These are phyloP conservation scores for Epinephelus coioides DNA, from an alignment of 2,797 vertebrate genomes.

Conservation along the genomic window DNA sequence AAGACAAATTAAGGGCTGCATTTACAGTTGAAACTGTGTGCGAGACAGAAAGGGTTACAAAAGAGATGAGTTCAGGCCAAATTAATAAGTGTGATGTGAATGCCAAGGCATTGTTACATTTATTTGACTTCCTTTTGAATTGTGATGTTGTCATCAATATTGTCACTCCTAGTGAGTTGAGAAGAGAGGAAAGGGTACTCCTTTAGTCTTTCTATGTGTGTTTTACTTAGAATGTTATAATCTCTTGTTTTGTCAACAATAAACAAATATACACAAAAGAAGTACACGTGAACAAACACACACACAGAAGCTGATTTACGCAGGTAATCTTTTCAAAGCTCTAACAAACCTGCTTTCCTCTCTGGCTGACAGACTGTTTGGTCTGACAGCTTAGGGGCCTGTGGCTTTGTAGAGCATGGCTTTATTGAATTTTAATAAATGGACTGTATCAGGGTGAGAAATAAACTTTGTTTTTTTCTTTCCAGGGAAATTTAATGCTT, in stretches of 20 bases:
- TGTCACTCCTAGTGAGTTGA: neutral
- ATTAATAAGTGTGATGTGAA: slow-evolving; percentile 13
- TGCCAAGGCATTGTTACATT: slow-evolving; percentile 2
- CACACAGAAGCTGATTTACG: slow-evolving; percentile 6
- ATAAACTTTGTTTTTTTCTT: slow-evolving; percentile 10
- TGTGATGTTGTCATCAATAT: neutral
- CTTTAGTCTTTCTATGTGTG: neutral
- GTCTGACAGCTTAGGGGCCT: slow-evolving; percentile 23
- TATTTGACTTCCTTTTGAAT: neutral
- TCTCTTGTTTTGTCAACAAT: slow-evolving; percentile 6
- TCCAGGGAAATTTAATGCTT: neutral
- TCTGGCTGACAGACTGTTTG: slow-evolving; percentile 31
- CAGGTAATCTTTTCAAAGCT: slow-evolving; percentile 30
- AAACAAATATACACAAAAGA: neutral
- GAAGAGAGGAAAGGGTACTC: neutral
- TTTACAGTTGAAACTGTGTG: slow-evolving; percentile 24
- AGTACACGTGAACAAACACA: neutral
- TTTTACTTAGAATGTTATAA: neutral
- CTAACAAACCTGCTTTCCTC: slow-evolving; percentile 9
- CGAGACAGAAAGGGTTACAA: neutral
- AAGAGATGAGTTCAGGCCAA: slow-evolving; percentile 1
- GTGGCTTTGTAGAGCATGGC: neutral
- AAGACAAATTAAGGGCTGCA: slow-evolving; percentile 50
- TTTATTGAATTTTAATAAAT: slow-evolving; percentile 32
- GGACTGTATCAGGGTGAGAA: neutral